Conservation (phyloP, 2,888 invertebrate genomes). For the Acleris sparsana region DNA sequence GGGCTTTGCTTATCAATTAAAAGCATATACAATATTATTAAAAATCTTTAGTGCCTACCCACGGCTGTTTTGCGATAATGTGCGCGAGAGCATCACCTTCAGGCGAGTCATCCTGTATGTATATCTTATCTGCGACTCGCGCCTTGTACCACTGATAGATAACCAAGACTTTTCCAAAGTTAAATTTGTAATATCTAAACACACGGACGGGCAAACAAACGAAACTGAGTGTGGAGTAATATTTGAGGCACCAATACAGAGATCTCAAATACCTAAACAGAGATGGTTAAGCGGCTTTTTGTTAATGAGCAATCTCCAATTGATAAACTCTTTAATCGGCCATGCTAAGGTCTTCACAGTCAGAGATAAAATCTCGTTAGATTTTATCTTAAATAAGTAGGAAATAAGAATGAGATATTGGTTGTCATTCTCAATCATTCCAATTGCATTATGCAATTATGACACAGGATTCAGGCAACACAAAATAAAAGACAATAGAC, state of each 20-base stretch:
- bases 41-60: constrained; percentile 34
- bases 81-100: constrained; percentile 68
- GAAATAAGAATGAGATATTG: too few species aligned
- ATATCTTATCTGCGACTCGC: constrained; percentile 68
- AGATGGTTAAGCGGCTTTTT: background rate
- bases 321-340: too few species aligned
- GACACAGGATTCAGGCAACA: too few species aligned
- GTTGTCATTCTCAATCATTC: too few species aligned
- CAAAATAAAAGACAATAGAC: too few species aligned
- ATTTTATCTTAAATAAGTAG: too few species aligned
- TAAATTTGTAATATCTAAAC: constrained; percentile 50
- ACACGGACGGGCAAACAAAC: constrained; percentile 44
- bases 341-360: too few species aligned
- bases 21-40: constrained; percentile 1
- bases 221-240: constrained; percentile 25
- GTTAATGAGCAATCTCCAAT: too few species aligned
- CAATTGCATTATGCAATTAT: too few species aligned
- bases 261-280: background rate
- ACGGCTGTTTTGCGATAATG: constrained; percentile 42
- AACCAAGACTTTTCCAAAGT: constrained; percentile 58
- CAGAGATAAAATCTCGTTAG: too few species aligned
- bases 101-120: constrained; percentile 59
- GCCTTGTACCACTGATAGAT: constrained; percentile 70
- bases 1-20: constrained; percentile 24
- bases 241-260: constrained; percentile 6